phyloP scores from a whole-genome alignment of 2,113 vertebrate genomes.

The Phalacrocorax aristotelis region DNA sequence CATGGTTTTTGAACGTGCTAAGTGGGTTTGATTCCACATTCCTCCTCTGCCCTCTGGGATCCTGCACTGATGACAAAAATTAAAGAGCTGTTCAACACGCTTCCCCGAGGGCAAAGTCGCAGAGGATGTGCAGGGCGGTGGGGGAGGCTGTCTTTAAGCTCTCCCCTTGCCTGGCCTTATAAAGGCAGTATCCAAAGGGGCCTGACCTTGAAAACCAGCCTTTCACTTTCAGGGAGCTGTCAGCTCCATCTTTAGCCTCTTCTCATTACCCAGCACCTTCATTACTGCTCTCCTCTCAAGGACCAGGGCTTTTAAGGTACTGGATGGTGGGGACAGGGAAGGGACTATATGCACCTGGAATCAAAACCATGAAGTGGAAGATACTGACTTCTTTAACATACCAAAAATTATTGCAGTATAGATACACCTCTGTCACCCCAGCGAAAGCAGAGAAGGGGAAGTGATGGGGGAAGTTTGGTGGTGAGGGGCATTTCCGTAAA shows the following conservation, averaged over 20 bases:
- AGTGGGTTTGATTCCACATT: not conserved
- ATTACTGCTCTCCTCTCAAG: not conserved
- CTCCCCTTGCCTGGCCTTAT: not conserved
- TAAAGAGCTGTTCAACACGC: not conserved
- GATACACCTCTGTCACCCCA: conserved; percentile 20
- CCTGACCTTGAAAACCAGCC: not conserved
- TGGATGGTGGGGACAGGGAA: not conserved
- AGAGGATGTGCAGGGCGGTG: not conserved
- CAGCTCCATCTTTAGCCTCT: not conserved
- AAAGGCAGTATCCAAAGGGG: not conserved
- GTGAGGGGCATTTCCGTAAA: not conserved
- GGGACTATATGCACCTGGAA: not conserved
- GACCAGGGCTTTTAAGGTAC: not conserved
- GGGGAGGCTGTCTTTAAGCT: not conserved
- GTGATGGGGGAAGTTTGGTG: not conserved
- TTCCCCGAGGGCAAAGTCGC: not conserved
- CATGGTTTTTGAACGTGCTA: not conserved
- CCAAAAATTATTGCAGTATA: conserved; percentile 71
- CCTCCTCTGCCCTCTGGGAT: not conserved
- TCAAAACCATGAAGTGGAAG: conserved; percentile 36
- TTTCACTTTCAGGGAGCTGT: not conserved
- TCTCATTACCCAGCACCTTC: not conserved
- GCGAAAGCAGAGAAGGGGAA: not conserved
- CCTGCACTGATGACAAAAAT: not conserved
- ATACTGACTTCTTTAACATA: conserved; percentile 46